These are phyloP conservation scores for Sterrhoptilus dennistouni DNA, from an alignment of 2,113 vertebrate species.

Conservation along the genomic window DNA sequence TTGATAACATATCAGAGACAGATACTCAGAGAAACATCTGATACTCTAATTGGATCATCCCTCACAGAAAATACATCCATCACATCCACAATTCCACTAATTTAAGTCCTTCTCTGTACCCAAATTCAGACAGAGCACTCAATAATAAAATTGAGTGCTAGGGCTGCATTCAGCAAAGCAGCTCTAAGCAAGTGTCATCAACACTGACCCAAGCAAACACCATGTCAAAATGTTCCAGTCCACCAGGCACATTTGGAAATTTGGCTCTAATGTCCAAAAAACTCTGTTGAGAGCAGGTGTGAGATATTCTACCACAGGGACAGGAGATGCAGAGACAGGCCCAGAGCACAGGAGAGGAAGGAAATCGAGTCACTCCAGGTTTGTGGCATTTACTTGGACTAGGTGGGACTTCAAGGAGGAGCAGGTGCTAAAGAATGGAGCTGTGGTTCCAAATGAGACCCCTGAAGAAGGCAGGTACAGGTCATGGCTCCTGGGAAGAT, in stretches of 20 bases:
- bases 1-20: background rate
- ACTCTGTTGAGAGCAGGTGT: background rate
- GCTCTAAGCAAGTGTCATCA: background rate
- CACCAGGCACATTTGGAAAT: background rate
- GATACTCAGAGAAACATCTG: background rate
- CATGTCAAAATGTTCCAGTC: background rate
- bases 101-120: background rate
- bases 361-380: background rate
- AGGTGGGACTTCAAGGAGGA: background rate
- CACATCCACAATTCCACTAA: background rate
- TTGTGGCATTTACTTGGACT: background rate
- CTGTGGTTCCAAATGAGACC: background rate
- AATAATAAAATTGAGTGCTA: background rate
- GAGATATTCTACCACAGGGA: background rate
- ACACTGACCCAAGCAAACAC: background rate
- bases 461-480: background rate
- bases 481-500: background rate
- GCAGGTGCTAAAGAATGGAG: background rate
- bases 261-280: background rate
- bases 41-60: background rate
- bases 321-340: background rate
- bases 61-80: background rate
- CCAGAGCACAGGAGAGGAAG: fast-evolving
- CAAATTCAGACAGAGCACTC: background rate
- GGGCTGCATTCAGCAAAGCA: background rate